Conservation (phyloP, 2,888 invertebrate species). For the Patella depressa region DNA sequence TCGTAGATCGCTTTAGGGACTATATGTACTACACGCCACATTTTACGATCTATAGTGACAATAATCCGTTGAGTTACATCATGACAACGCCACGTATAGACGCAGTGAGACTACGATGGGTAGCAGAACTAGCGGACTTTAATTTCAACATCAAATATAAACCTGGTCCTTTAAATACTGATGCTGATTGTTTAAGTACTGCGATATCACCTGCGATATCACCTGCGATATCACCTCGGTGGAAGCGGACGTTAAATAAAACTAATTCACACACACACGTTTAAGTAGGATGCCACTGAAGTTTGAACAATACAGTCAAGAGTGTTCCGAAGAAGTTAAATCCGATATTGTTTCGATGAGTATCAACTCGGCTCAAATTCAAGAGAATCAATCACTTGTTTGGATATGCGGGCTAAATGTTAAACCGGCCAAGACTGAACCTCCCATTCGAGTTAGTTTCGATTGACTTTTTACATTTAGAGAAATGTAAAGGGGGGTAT, state of each 20-base stretch:
- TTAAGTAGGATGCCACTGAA: slow-evolving; percentile 13
- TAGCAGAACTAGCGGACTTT: not conserved
- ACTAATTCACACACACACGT: too few relatives aligned
- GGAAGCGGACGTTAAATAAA: too few relatives aligned
- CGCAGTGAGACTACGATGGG: not conserved
- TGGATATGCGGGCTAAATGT: not conserved
- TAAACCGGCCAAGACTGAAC: not conserved
- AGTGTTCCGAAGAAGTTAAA: not conserved
- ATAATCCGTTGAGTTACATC: not conserved
- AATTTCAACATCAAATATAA: not conserved
- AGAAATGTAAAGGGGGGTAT: slow-evolving; percentile 18
- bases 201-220: too few relatives aligned
- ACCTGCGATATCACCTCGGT: too few relatives aligned
- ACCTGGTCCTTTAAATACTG: slow-evolving; percentile 27
- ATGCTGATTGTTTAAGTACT: slow-evolving; percentile 32
- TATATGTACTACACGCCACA: slow-evolving; percentile 17
- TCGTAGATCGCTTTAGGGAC: slow-evolving; percentile 9
- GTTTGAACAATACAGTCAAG: not conserved
- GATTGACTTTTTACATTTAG: slow-evolving; percentile 21
- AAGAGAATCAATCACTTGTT: not conserved
- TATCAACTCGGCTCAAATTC: not conserved
- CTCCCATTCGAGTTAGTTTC: slow-evolving; percentile 23
- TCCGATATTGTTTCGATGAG: not conserved
- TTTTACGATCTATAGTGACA: not conserved
- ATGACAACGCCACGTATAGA: not conserved